These are phyloP conservation scores for Neopelma chrysocephalum DNA, from an alignment of 2,797 vertebrate genomes.

Conservation along the genomic window DNA sequence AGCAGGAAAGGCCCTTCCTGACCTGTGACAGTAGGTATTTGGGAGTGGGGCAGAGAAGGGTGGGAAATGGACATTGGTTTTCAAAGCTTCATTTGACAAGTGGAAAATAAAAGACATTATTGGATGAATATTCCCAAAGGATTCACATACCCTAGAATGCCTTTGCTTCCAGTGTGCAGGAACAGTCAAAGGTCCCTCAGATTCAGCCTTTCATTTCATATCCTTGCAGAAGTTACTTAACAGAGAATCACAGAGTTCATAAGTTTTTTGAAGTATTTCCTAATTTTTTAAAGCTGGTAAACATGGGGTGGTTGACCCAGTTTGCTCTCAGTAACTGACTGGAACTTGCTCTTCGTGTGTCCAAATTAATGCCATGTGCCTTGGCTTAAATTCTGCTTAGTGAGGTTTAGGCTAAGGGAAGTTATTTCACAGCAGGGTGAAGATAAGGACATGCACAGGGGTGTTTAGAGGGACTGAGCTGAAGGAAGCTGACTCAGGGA, in stretches of 20 bases:
- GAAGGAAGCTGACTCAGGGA: background rate
- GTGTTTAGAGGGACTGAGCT: background rate
- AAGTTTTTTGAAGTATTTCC: background rate
- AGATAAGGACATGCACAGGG: background rate
- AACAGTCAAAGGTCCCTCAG: background rate
- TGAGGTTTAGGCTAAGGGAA: slow-evolving; percentile 5
- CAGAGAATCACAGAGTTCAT: background rate
- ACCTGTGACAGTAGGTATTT: background rate
- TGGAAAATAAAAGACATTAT: background rate
- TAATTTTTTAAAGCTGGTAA: background rate
- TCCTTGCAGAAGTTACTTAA: background rate
- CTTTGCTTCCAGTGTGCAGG: background rate
- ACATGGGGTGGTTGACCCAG: background rate
- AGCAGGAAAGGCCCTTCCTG: background rate
- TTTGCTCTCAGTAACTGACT: background rate
- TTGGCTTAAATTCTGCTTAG: slow-evolving; percentile 2
- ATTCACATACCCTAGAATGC: no score
- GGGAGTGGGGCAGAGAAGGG: background rate
- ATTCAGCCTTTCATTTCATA: background rate
- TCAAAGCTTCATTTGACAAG: background rate
- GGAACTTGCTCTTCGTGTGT: background rate
- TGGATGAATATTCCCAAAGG: background rate
- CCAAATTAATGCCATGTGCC: background rate
- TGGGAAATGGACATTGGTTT: background rate
- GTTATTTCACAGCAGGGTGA: background rate